phyloP scores from a whole-genome alignment of 1,140 invertebrate species.

The Chironomus tepperi region DNA sequence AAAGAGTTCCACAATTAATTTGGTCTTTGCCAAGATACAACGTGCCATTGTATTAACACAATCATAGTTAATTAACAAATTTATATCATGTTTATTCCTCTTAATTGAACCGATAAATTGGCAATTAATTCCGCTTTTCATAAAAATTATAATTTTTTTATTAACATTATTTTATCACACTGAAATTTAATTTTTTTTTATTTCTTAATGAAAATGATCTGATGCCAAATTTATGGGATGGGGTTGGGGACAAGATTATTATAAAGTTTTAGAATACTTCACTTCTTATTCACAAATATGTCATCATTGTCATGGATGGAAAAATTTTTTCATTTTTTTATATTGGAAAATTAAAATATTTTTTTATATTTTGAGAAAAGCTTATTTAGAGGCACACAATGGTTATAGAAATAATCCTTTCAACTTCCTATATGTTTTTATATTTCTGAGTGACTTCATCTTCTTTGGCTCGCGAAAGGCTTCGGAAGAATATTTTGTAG shows the following conservation, averaged over 20 bases:
- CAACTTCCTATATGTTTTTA: not conserved
- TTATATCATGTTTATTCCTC: not conserved
- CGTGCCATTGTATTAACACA: conserved; percentile 1
- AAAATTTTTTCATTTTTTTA: too few species aligned
- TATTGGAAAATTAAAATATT: too few species aligned
- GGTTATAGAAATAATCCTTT: not conserved
- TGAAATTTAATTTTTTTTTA: too few species aligned
- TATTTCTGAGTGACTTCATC: not conserved
- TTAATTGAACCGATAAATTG: conserved; percentile 9
- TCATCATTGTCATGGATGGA: too few species aligned
- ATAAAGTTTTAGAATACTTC: not conserved
- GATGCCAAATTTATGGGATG: too few species aligned
- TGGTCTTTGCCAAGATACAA: not conserved
- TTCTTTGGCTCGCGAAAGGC: conserved; percentile 10
- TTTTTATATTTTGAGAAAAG: not conserved
- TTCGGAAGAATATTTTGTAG: not conserved
- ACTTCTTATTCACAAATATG: not conserved
- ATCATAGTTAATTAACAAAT: conserved; percentile 11
- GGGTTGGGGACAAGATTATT: not conserved
- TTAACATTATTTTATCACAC: not conserved
- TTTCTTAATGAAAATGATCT: too few species aligned
- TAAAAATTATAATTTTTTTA: not conserved
- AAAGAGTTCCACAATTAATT: not conserved
- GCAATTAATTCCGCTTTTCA: not conserved
- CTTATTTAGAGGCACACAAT: conserved; percentile 9